These are phyloP conservation scores for Cryptocephalus primarius DNA, from an alignment of 2,888 invertebrate genomes.

Conservation along the genomic window DNA sequence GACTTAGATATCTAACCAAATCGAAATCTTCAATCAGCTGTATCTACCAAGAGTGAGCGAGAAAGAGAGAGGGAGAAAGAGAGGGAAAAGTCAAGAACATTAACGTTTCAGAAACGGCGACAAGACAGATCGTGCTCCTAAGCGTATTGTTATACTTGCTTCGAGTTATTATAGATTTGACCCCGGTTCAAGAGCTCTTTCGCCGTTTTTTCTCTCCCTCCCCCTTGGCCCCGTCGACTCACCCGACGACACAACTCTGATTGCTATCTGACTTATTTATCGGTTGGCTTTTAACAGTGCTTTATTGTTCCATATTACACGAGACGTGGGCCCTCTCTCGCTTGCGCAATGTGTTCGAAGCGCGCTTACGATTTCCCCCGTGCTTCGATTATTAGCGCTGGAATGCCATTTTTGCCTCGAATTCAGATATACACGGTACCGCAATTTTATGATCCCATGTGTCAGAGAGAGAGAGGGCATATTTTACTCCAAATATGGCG, in stretches of 20 bases:
- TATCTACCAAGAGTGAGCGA: slow-evolving; percentile 16
- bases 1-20: neutral
- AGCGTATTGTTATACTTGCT: slow-evolving; percentile 31
- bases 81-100: slow-evolving; percentile 11
- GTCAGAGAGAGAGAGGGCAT: too few species aligned
- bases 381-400: too few species aligned
- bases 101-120: slow-evolving; percentile 25
- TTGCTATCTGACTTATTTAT: slow-evolving; percentile 21
- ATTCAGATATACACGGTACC: too few species aligned
- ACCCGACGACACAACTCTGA: slow-evolving; percentile 8
- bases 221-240: slow-evolving; percentile 5
- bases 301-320: slow-evolving; percentile 17
- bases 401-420: too few species aligned
- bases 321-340: slow-evolving; percentile 1
- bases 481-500: too few species aligned
- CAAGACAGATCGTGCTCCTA: slow-evolving; percentile 30
- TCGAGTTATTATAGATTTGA: slow-evolving; percentile 33
- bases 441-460: too few species aligned
- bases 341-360: too few species aligned
- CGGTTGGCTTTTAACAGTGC: slow-evolving; percentile 8
- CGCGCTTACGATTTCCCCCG: too few species aligned
- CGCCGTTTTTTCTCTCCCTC: slow-evolving; percentile 8
- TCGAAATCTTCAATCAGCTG: slow-evolving; percentile 24
- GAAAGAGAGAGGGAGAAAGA: too few species aligned
- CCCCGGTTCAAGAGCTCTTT: slow-evolving; percentile 27